phyloP scores from a whole-genome alignment of 2,888 invertebrate genomes.

The Diachrysia chrysitis region DNA sequence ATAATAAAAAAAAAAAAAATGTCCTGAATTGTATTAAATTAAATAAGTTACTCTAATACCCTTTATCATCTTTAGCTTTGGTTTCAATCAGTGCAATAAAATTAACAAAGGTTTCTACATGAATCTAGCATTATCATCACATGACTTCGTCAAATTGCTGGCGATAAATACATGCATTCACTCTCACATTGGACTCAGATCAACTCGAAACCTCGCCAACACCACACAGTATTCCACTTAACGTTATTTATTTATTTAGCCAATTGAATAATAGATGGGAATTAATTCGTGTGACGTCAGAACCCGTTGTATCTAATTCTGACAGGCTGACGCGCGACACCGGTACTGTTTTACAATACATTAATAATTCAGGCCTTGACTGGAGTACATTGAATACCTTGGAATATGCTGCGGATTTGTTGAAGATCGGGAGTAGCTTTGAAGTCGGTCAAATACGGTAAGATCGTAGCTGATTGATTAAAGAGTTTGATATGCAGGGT shows the following conservation, averaged over 20 bases:
- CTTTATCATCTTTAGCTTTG: too few relatives aligned
- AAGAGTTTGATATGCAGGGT: background rate
- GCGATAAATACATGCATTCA: background rate
- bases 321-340: constrained; percentile 50
- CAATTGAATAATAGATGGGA: constrained; percentile 44
- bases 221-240: constrained; percentile 6
- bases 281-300: constrained; percentile 41
- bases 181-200: background rate
- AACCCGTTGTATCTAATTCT: constrained; percentile 28
- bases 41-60: too few relatives aligned
- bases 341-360: constrained; percentile 60
- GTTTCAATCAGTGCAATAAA: too few relatives aligned
- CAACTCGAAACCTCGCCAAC: background rate
- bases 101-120: too few relatives aligned
- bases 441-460: background rate
- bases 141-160: background rate
- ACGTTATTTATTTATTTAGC: constrained; percentile 20
- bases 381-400: constrained; percentile 35
- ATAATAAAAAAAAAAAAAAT: too few relatives aligned
- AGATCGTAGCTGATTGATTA: background rate
- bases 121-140: too few relatives aligned
- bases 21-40: too few relatives aligned
- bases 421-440: background rate
- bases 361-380: constrained; percentile 42
- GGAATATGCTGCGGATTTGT: constrained; percentile 8